phyloP scores from a whole-genome alignment of 2,113 vertebrate species.

The Octodon degus region DNA sequence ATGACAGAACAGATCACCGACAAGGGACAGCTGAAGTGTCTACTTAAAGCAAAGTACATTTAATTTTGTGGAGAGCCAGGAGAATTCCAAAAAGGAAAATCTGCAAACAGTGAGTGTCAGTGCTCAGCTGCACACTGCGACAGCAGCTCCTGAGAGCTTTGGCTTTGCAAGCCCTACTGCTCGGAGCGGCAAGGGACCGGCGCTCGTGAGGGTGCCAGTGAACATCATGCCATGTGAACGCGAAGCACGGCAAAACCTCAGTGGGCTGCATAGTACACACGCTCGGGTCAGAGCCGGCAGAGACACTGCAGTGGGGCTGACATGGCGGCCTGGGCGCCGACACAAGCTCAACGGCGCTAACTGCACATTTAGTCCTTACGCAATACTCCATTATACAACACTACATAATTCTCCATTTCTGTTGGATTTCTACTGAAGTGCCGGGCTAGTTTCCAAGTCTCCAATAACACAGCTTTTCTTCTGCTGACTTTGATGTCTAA shows the following conservation, averaged over 20 bases:
- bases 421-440: constrained; percentile 28
- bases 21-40: background rate
- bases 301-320: background rate
- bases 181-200: background rate
- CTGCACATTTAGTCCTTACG: background rate
- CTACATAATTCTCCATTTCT: background rate
- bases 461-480: constrained; percentile 40
- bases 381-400: background rate
- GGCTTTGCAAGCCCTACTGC: constrained; percentile 16
- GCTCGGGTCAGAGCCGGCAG: background rate
- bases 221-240: background rate
- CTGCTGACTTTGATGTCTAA: constrained; percentile 33
- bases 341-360: background rate
- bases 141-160: background rate
- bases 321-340: background rate
- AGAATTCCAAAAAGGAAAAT: background rate
- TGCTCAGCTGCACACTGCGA: background rate
- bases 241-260: background rate
- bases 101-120: background rate
- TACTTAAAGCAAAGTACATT: background rate
- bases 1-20: background rate
- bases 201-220: background rate
- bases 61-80: constrained; percentile 13
- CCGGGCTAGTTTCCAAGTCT: constrained; percentile 24
- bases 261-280: background rate